Evolutionary conservation across 2,113 vertebrate species (phyloP).

Genomic region (Colistium nudipinnis): DNA sequence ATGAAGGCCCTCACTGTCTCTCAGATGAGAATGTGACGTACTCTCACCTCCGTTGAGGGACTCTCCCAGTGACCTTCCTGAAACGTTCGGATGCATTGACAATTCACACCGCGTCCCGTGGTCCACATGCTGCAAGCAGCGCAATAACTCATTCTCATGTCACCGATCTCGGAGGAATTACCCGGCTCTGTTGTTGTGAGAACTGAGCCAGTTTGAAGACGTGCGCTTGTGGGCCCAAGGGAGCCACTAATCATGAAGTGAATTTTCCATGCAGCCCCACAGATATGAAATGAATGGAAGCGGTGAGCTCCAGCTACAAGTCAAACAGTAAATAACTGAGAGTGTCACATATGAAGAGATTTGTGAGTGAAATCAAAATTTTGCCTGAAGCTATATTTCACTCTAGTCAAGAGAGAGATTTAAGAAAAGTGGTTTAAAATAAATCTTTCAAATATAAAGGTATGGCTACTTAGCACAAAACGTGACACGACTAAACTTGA

Average conservation of each 20-base stretch:
- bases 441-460: conserved; percentile 1
- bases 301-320: conserved; percentile 14
- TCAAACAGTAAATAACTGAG: conserved; percentile 20
- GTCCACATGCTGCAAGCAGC: conserved; percentile 1
- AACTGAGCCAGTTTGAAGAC: conserved; percentile 47
- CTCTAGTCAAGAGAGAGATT: neutral
- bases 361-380: neutral
- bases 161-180: conserved; percentile 53
- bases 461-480: neutral
- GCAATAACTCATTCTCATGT: conserved; percentile 52
- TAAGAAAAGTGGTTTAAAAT: neutral
- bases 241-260: conserved; percentile 33
- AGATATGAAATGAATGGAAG: conserved; percentile 46
- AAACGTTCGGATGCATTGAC: conserved; percentile 45
- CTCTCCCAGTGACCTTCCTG: conserved; percentile 50
- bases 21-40: conserved; percentile 30
- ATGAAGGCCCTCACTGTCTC: conserved; percentile 7
- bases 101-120: conserved; percentile 30
- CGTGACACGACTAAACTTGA: neutral
- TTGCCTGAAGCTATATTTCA: conserved; percentile 6
- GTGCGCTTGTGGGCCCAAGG: conserved; percentile 24
- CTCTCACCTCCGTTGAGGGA: conserved; percentile 33
- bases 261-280: conserved; percentile 32
- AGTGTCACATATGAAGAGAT: conserved; percentile 1
- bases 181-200: conserved; percentile 35